Evolutionary conservation across 2,888 invertebrate species (phyloP).

Genomic region (Dimorphilus gyrociliatus): DNA sequence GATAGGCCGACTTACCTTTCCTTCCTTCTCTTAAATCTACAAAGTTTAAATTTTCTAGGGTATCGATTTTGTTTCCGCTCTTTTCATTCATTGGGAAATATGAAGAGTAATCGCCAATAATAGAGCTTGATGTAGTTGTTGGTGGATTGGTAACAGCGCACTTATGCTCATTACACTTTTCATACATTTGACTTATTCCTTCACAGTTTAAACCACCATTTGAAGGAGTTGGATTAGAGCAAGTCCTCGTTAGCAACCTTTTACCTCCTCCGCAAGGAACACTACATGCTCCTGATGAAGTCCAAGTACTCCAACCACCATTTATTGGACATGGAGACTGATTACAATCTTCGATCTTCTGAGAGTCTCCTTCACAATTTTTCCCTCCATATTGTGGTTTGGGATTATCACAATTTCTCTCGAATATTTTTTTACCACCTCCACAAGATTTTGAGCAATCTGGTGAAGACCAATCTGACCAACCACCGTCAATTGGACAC

Average conservation of each 20-base stretch:
- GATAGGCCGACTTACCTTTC: too few relatives aligned
- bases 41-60: too few relatives aligned
- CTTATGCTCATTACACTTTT: background rate
- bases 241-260: background rate
- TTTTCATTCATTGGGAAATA: too few relatives aligned
- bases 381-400: slow-evolving; percentile 1
- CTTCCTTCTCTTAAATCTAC: too few relatives aligned
- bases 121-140: too few relatives aligned
- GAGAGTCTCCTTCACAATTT: background rate
- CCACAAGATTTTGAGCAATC: too few relatives aligned
- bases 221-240: background rate
- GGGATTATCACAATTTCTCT: background rate
- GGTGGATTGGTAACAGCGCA: too few relatives aligned
- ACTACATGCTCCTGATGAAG: background rate
- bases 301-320: background rate
- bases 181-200: background rate
- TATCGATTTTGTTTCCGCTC: too few relatives aligned
- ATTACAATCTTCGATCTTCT: background rate
- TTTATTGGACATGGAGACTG: background rate
- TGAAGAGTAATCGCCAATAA: too few relatives aligned
- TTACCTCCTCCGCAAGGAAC: background rate
- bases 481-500: slow-evolving; percentile 1
- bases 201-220: background rate
- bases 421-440: background rate
- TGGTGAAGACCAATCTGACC: too few relatives aligned